phyloP scores from a whole-genome alignment of 2,888 invertebrate genomes.

The Cancer borealis region DNA sequence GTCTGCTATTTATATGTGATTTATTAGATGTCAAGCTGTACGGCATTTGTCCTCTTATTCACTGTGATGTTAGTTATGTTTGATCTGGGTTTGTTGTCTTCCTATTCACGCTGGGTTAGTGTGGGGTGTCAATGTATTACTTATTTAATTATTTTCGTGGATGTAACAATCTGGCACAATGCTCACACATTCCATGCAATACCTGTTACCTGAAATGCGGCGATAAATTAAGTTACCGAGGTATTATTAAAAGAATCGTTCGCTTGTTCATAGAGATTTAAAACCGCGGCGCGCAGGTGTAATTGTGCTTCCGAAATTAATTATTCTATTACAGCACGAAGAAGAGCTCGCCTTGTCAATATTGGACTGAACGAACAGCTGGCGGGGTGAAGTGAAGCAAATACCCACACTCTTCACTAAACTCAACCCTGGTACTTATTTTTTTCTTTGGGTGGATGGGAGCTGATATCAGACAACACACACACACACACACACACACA shows the following conservation, averaged over 20 bases:
- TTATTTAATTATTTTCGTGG: background rate
- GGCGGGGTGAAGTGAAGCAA: too few species aligned
- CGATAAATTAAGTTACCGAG: background rate
- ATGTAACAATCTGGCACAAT: background rate
- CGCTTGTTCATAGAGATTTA: background rate
- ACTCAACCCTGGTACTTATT: too few species aligned
- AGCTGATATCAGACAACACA: background rate
- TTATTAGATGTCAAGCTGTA: too few species aligned
- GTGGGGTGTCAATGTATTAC: background rate
- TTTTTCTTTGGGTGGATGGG: too few species aligned
- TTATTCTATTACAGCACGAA: too few species aligned
- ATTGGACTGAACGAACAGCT: too few species aligned
- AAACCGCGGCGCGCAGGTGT: too few species aligned
- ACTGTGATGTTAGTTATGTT: background rate
- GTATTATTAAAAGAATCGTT: background rate
- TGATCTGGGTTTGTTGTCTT: background rate
- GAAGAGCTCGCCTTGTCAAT: too few species aligned
- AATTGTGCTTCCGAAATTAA: too few species aligned
- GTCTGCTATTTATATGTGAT: background rate
- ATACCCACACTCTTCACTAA: too few species aligned
- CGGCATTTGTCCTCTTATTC: background rate
- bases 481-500: slow-evolving; percentile 24
- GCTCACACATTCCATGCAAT: background rate
- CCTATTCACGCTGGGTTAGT: background rate
- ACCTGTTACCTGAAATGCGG: background rate